Base-by-base conservation (phyloP, 2,113 vertebrate genomes). In the Cricetomys ansorgei region DNA sequence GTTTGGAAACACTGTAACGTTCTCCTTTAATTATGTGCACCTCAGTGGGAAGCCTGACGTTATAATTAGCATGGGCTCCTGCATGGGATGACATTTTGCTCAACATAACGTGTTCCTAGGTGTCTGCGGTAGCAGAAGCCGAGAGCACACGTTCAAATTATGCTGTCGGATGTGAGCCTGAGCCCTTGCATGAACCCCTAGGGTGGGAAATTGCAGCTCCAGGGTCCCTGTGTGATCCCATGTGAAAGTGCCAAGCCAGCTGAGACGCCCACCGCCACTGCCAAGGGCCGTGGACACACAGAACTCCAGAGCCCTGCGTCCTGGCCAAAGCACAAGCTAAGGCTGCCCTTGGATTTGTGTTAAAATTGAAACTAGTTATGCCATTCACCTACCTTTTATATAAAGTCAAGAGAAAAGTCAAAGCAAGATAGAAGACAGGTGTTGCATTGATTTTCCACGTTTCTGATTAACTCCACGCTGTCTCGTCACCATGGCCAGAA, bases 1-100 rank as follows among this genome's bases (percentile, higher is more conserved):
- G 83, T 97, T 97, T 97, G 98, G 89, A 96, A 98, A 98, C 97
- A 96, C 48, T 87, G 98, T 92, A 62, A 96, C 81, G 73, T 43
- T 96, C 95, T 93, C 50, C 98, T 98, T 96, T 98, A 95, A 92
- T 97, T 94, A 97, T 93, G 94, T 37, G 53, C 81, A n/a, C 50
- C 94, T 91, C 65, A 37, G 97, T 77, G 50, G 97, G 95, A 95
- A 76, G 97, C 89, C 97, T 98, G 98, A 64, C 93, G 0, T 86
- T 81, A 72, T 98, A 98, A 98, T 98, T 96, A 98, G 97, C 45
- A 0, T 31, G 0, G 97, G 1, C 97, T 98, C 96, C 95, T 3
- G 89, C 55, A 94, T 2, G 34, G 57, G 92, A 69, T 62, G 97
- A 65, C 96, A 95, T 96, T 96, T 94, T 37, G 48, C 93, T 69